Percentiles rank a stretch among this genome's conserved stretches.
Conservation (phyloP, 2,797 vertebrate genomes). For the Sebastiscus albofasciatus region DNA sequence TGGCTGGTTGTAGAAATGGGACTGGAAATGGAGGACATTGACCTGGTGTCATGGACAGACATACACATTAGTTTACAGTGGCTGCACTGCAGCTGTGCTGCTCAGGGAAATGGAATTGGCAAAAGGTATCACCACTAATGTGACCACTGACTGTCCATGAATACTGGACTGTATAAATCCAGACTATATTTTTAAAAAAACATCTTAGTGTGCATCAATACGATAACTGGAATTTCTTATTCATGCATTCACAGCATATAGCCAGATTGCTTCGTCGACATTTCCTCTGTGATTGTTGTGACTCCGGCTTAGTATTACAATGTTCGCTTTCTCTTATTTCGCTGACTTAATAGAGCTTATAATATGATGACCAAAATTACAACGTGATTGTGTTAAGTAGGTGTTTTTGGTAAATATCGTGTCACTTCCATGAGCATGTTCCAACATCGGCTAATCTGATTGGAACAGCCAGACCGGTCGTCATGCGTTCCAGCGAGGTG, state of each 20-base stretch:
- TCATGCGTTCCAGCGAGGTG: slow-evolving; percentile 78
- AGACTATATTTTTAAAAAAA: not conserved
- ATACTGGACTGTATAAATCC: slow-evolving; percentile 25
- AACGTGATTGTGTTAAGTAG: slow-evolving; percentile 58
- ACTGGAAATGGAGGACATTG: slow-evolving; percentile 72
- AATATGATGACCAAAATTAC: slow-evolving; percentile 39
- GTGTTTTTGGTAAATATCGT: slow-evolving; percentile 74
- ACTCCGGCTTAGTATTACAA: slow-evolving; percentile 7
- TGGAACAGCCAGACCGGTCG: slow-evolving; percentile 68
- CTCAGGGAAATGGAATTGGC: slow-evolving; percentile 63
- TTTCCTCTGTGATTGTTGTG: slow-evolving; percentile 10
- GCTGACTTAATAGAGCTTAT: slow-evolving; percentile 41
- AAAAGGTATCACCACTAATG: slow-evolving; percentile 46
- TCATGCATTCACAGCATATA: not conserved
- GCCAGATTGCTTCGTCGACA: slow-evolving; percentile 4
- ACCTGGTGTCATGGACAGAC: slow-evolving; percentile 62
- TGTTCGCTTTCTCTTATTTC: slow-evolving; percentile 37
- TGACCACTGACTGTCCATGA: slow-evolving; percentile 46
- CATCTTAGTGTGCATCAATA: not conserved
- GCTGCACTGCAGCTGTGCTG: slow-evolving; percentile 56
- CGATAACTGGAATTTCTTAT: not conserved
- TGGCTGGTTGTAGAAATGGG: slow-evolving; percentile 64
- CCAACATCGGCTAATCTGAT: slow-evolving; percentile 73
- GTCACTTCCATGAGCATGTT: slow-evolving; percentile 68
- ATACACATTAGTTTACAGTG: slow-evolving; percentile 67